Base-by-base conservation (phyloP, 2,797 vertebrate species). In the Merluccius polli region DNA sequence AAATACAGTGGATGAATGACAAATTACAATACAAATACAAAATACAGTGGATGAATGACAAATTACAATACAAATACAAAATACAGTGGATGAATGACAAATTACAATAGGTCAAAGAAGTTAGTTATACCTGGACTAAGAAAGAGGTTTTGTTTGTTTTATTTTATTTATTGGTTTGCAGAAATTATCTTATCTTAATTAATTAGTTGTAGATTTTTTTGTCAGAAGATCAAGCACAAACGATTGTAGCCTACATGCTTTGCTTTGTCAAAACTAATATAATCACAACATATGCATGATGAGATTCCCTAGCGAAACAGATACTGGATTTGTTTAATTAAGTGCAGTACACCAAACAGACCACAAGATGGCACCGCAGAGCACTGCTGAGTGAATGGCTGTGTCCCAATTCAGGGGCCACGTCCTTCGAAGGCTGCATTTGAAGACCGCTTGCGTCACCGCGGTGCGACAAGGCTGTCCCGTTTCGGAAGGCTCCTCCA, bases 291-390 rank as follows among this genome's bases (percentile, higher is more conserved):
- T 71, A 33, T 71, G 30, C 70, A 71, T 27, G 4, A 71, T 59
- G n/a, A 65, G 44, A 21, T 52, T 52, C 44, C n/a, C n/a, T n/a
- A n/a, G 59, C 59, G 52, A 59, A 21, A 59, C 52, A n/a, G 52
- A n/a, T 1, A n/a, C 32, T 32, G 7, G 32, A 71, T 35, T 16
- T 36, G 30, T 52, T 7, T 27, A 27, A 33, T 24, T 33, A 70
- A 29, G n/a, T 48, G 75, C 44, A 30, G n/a, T 74, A 69, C 11
- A 48, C 31, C 33, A 32, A 36, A 71, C 1, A n/a, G 3, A 38
- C 72, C 79, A 77, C 79, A 68, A 72, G 79, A 68, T 74, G 79
- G 72, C 52, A 6, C 1, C 33, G 71, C 36, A n/a, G n/a, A n/a
- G n/a, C n/a, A n/a, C n/a, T n/a, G n/a, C n/a, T n/a, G n/a, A n/a